Percentiles rank a stretch among this genome's conserved stretches.
These are phyloP conservation scores for Triops cancriformis DNA, from an alignment of 1,140 invertebrate genomes.

Conservation along the genomic window DNA sequence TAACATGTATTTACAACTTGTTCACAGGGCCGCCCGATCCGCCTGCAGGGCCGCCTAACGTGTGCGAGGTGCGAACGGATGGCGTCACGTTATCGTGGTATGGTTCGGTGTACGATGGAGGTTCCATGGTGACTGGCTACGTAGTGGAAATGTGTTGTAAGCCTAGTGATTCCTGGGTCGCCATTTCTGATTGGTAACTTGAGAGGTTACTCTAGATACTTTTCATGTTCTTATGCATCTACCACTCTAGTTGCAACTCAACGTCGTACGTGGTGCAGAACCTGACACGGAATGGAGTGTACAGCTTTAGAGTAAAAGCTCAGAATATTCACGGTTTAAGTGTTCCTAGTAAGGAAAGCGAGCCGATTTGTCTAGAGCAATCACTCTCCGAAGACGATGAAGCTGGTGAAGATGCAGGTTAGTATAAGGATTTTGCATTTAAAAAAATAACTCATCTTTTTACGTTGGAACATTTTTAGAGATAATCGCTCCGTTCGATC, in stretches of 20 bases:
- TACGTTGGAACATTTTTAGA: slow-evolving; percentile 23
- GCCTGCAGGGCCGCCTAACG: slow-evolving; percentile 56
- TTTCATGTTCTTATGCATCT: slow-evolving; percentile 15
- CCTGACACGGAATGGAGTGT: slow-evolving; percentile 48
- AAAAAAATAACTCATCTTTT: not conserved
- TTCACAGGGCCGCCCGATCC: slow-evolving; percentile 59
- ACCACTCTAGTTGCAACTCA: slow-evolving; percentile 46
- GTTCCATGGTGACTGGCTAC: slow-evolving; percentile 71
- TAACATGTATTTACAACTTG: not conserved
- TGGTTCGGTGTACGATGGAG: slow-evolving; percentile 74
- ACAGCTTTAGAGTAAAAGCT: slow-evolving; percentile 64
- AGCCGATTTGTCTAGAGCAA: slow-evolving; percentile 30
- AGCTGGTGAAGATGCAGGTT: slow-evolving; percentile 24
- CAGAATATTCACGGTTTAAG: slow-evolving; percentile 69
- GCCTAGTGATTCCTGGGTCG: slow-evolving; percentile 34
- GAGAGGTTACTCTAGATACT: slow-evolving; percentile 14
- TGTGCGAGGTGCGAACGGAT: slow-evolving; percentile 41
- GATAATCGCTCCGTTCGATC: slow-evolving; percentile 24
- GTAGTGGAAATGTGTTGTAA: slow-evolving; percentile 57
- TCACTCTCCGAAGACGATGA: slow-evolving; percentile 23
- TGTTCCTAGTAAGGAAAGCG: slow-evolving; percentile 52
- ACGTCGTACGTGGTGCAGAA: slow-evolving; percentile 51
- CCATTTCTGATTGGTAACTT: slow-evolving; percentile 23
- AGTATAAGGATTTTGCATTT: slow-evolving; percentile 19
- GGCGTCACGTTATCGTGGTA: slow-evolving; percentile 63